Evolutionary conservation across 2,113 vertebrate genomes (phyloP), one percentile per base, ranked within the genome.

Genomic region (Alces alces): DNA sequence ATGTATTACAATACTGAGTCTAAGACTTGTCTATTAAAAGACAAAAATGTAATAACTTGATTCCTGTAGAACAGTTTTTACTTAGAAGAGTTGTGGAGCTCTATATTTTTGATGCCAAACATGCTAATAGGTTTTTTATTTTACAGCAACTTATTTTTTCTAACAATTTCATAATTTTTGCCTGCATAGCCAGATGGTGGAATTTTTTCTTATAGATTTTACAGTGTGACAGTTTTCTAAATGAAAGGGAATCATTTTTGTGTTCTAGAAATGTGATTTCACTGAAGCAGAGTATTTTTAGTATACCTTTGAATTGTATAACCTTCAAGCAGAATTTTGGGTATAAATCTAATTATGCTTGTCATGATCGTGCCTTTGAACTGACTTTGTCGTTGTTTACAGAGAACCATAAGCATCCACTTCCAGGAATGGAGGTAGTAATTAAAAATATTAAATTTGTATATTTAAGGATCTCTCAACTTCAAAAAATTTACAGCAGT

Each of bases 201-300:
- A 50, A 45, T 87, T 94, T 45, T 66, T 88, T 4, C 58, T 27
- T 15, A 16, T 95, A 66, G 36, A 85, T 70, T 88, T 96, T 82
- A 85, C 2, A 66, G 33, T 84, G 17, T 55, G 58, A 36, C 36
- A 50, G 23, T n/a, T 70, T 97, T 95, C 60, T 96, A 78, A 90
- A 88, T 66, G 64, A 90, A 95, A 47, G 8, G 6, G 23, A 70
- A 91, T 92, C 50, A 92, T 28, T 85, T 97, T 76, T 88, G 45
- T 92, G 76, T 83, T 95, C 45, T 33, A 94, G 30, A 95, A 97
- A 39, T 93, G 73, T 85, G 54, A 94, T 96, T 97, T 96, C 16
- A 96, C 64, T 76, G 21, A 89, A 98, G 21, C 43, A 82, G 76
- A 86, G 33, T 78, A 61, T 92, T 96, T 97, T 97, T 83, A 96